A percentile compares a stretch with the other conserved stretches of the same genome.
phyloP scores from a whole-genome alignment of 1,140 invertebrate genomes.

The Ceratina calcarata region DNA sequence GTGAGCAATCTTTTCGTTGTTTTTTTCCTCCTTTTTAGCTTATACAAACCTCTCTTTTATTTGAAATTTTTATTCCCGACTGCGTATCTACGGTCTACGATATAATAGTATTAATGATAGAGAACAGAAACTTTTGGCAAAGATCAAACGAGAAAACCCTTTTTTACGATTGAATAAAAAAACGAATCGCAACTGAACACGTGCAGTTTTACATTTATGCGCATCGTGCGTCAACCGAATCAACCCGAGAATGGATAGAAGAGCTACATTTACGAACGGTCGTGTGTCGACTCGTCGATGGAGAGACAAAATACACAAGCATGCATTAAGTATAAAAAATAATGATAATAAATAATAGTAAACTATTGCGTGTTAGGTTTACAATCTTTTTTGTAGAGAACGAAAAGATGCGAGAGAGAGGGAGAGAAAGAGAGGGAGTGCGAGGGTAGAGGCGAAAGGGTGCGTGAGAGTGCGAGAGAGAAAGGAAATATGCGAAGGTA shows the following conservation, averaged over 20 bases:
- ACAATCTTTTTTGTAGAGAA: slow-evolving; percentile 69
- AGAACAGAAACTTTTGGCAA: not conserved
- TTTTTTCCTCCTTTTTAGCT: not conserved
- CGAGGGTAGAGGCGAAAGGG: slow-evolving; percentile 8
- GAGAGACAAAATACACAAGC: slow-evolving; percentile 52
- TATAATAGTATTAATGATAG: slow-evolving; percentile 1
- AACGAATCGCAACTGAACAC: not conserved
- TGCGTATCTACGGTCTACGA: not conserved
- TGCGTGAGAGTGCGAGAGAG: not conserved
- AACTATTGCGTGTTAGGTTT: slow-evolving; percentile 72
- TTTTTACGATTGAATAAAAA: slow-evolving; percentile 27
- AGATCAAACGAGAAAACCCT: not conserved
- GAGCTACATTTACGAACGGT: slow-evolving; percentile 24
- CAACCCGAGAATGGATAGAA: not conserved
- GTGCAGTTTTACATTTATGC: slow-evolving; percentile 21
- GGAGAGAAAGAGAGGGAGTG: slow-evolving; percentile 38
- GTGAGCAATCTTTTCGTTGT: slow-evolving; percentile 1
- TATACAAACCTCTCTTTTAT: not conserved
- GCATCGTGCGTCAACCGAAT: not conserved
- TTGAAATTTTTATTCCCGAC: slow-evolving; percentile 5
- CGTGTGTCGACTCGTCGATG: slow-evolving; percentile 50
- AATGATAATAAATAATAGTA: slow-evolving; percentile 73
- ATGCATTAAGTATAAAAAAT: slow-evolving; percentile 69
- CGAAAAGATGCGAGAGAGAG: slow-evolving; percentile 56
- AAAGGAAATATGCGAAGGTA: not conserved